A percentile compares a stretch with the other conserved stretches of the same genome.
phyloP scores from a whole-genome alignment of 1,140 invertebrate species.

The Aphelinus atriplicis region DNA sequence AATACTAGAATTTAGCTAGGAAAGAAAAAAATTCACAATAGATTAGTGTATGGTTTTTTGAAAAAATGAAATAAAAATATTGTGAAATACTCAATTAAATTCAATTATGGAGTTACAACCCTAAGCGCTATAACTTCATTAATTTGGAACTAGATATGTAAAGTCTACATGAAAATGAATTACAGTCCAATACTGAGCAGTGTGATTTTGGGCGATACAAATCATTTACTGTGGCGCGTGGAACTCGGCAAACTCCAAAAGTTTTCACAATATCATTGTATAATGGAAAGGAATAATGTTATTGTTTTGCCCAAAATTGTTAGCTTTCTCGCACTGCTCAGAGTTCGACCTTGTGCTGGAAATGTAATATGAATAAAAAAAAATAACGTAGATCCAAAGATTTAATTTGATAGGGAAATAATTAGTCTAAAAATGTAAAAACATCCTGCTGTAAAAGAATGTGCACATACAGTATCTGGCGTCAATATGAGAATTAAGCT shows the following conservation, averaged over 20 bases:
- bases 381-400: conserved; percentile 24
- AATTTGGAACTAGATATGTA: conserved; percentile 24
- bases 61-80: conserved; percentile 19
- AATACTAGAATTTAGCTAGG: conserved; percentile 36
- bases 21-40: conserved; percentile 28
- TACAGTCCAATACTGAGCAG: too few relatives aligned
- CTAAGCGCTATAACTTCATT: conserved; percentile 29
- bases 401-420: conserved; percentile 25
- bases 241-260: too few relatives aligned
- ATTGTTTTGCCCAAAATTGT: too few relatives aligned
- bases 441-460: conserved; percentile 3
- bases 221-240: too few relatives aligned
- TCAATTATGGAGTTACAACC: conserved; percentile 13
- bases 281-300: too few relatives aligned
- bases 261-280: too few relatives aligned
- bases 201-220: too few relatives aligned
- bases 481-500: too few relatives aligned
- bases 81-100: conserved; percentile 39
- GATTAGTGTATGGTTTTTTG: conserved; percentile 20
- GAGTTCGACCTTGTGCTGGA: not conserved
- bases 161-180: conserved; percentile 10
- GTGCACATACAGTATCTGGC: too few relatives aligned
- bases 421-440: conserved; percentile 21
- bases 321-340: too few relatives aligned
- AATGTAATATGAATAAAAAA: conserved; percentile 31